Base-by-base conservation (phyloP, 2,888 invertebrate species). In the Hanleya hanleyi region DNA sequence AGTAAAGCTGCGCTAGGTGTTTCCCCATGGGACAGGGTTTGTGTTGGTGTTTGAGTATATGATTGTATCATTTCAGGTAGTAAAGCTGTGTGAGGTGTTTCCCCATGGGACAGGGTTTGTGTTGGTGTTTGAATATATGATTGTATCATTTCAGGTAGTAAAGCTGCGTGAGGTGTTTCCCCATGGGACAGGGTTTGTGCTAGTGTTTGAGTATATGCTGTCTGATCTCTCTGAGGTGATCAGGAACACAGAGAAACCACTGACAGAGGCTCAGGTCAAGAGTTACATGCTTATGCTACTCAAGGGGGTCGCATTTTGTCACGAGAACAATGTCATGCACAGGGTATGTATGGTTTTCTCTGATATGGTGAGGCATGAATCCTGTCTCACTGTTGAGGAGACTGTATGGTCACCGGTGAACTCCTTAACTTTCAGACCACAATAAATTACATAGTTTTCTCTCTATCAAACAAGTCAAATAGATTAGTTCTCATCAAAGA, bases 171-270 rank as follows among this genome's bases (percentile, higher is more conserved):
- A 98, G 86, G 95, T 97, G 84, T 97, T 97, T 87, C 95, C 97
- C 0, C 95, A 96, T 84, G 95, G 97, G 0, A 94, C 95, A 89
- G 96, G 96, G 66, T 93, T 98, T 78, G 95, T 97, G 0, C 92
- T 99, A 81, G 97, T 97, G 0, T 94, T 98, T 91, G 97, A 98
- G 88, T 97, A 94, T 90, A 95, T 98, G 95, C 94, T 96, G n/a
- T 95, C 91, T 18, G 91, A 92, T 81, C 83, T 92, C 22, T 89
- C 91, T 0, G 91, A 91, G 77, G 89, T 92, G 18, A 87, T 91
- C 3, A 83, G 90, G 6, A 89, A 91, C 75, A 83, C 87, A 3
- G 89, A 91, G 49, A 86, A 86, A 68, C 96, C 94, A 9, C 90
- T 98, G 73, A 94, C 93, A 0, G 91, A 94, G 77, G 92, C 95